Evolutionary conservation across 2,888 invertebrate genomes (phyloP).

Genomic region (Eupithecia dodoneata): DNA sequence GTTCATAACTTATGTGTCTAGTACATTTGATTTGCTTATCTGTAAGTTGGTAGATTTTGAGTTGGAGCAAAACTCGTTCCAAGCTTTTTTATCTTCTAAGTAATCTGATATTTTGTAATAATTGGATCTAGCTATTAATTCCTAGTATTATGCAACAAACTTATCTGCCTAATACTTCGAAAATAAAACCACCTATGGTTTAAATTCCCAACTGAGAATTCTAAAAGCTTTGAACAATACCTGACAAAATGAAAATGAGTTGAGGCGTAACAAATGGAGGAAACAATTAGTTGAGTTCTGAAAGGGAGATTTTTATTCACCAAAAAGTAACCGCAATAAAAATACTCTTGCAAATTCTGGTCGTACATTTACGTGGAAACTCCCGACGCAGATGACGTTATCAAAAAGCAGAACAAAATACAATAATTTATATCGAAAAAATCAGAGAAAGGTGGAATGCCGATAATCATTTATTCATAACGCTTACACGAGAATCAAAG

Average conservation of each 20-base stretch:
- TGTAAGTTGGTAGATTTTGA: too few species aligned
- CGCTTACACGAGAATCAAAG: constrained; percentile 34
- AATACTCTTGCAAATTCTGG: constrained; percentile 10
- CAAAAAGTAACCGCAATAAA: constrained; percentile 7
- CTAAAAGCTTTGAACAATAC: neutral
- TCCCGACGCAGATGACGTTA: constrained; percentile 21
- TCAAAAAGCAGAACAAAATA: constrained; percentile 25
- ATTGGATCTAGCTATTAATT: neutral
- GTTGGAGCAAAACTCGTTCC: too few species aligned
- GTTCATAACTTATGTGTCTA: too few species aligned
- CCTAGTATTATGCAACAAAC: neutral
- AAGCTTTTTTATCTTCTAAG: too few species aligned
- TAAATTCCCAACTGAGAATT: neutral
- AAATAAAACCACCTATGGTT: neutral
- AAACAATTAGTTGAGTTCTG: neutral
- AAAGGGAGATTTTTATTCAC: neutral
- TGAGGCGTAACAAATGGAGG: neutral
- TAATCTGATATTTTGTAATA: too few species aligned
- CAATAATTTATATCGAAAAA: constrained; percentile 38
- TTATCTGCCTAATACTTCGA: neutral
- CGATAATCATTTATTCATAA: constrained; percentile 48
- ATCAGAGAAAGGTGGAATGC: constrained; percentile 40
- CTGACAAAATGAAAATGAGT: neutral
- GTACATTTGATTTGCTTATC: too few species aligned
- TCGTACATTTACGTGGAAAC: neutral